Evolutionary conservation across 2,888 invertebrate genomes (phyloP).

Genomic region (Aphrophora alni): DNA sequence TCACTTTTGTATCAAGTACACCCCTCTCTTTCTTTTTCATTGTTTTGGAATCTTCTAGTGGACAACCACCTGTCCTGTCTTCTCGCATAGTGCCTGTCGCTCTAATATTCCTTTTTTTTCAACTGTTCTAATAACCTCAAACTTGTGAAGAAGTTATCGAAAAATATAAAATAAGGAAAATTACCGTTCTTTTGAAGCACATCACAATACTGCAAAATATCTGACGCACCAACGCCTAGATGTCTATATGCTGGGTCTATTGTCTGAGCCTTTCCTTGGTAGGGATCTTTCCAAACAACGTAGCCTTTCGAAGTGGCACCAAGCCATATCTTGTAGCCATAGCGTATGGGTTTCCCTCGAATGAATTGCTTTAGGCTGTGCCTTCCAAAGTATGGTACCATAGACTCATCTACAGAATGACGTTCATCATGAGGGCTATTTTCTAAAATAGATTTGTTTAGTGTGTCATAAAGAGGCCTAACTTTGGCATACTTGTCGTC

Average conservation of each 20-base stretch:
- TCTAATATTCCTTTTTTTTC: too few species aligned
- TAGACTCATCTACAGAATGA: too few species aligned
- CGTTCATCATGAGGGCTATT: constrained; percentile 2
- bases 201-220: constrained; percentile 15
- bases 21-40: constrained; percentile 15
- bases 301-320: background rate
- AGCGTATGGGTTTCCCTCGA: too few species aligned
- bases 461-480: too few species aligned
- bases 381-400: too few species aligned
- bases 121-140: too few species aligned
- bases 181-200: too few species aligned
- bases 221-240: constrained; percentile 23
- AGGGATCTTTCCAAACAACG: constrained; percentile 26
- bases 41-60: background rate
- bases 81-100: constrained; percentile 33
- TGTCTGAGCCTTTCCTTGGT: too few species aligned
- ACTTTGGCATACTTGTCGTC: background rate
- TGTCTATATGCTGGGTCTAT: constrained; percentile 22
- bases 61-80: background rate
- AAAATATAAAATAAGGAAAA: too few species aligned
- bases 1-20: constrained; percentile 11
- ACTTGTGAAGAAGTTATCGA: too few species aligned
- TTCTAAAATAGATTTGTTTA: constrained; percentile 18
- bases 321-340: too few species aligned
- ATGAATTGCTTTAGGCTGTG: too few species aligned